Evolutionary conservation across 2,888 invertebrate species (phyloP).

Genomic region (Oasisia sp.): DNA sequence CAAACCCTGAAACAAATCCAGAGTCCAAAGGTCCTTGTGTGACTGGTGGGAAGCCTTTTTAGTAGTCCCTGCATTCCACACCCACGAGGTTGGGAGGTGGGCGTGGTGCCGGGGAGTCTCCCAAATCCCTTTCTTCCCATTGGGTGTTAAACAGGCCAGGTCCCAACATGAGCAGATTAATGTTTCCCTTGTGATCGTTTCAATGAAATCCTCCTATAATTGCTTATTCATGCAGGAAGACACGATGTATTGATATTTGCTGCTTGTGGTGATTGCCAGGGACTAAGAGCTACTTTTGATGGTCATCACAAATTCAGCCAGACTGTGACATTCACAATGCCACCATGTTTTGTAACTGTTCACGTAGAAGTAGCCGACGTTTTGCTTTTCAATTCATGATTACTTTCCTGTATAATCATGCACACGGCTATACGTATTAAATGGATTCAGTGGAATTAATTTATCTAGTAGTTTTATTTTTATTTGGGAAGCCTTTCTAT

Average conservation of each 20-base stretch:
- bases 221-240: neutral
- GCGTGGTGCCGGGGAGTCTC: neutral
- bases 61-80: neutral
- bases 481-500: neutral
- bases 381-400: neutral
- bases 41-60: neutral
- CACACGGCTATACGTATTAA: neutral
- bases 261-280: neutral
- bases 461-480: neutral
- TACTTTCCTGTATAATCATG: neutral
- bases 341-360: neutral
- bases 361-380: neutral
- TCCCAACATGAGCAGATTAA: neutral
- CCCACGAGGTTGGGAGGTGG: neutral
- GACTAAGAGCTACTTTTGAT: neutral
- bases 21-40: neutral
- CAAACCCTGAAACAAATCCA: neutral
- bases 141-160: neutral
- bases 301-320: neutral
- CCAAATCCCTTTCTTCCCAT: neutral
- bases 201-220: slow-evolving; percentile 5
- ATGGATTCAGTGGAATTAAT: neutral
- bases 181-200: neutral
- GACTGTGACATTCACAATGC: neutral
- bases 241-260: neutral